Conservation (phyloP, 2,797 vertebrate species). For the Potorous gilbertii region DNA sequence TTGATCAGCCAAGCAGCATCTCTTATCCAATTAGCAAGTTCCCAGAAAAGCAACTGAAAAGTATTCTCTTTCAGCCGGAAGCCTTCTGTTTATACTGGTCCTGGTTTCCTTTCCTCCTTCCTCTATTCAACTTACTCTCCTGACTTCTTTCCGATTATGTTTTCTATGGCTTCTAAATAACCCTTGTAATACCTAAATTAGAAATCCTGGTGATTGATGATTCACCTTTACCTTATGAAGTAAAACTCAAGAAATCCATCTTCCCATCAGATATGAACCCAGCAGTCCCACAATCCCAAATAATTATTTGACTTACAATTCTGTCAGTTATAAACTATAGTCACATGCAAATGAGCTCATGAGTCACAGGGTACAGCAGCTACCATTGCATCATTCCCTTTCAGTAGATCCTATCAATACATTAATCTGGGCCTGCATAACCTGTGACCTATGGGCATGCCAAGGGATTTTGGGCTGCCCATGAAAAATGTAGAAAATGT, state of each 20-base stretch:
- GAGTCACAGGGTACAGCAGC: neutral
- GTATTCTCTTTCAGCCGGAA: neutral
- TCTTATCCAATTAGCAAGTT: neutral
- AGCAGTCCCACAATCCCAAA: neutral
- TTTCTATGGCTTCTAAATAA: neutral
- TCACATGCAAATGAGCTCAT: neutral
- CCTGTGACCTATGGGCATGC: too few species aligned
- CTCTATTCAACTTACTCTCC: neutral
- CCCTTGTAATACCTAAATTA: neutral
- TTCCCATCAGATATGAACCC: neutral
- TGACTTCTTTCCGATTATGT: neutral
- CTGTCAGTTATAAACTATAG: neutral
- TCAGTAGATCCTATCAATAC: neutral
- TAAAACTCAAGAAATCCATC: neutral
- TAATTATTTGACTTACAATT: neutral
- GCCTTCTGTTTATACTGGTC: neutral
- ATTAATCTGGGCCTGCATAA: neutral
- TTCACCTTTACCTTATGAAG: neutral
- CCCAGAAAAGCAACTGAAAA: neutral
- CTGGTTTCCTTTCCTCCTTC: neutral
- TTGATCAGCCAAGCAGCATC: neutral
- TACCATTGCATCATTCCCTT: neutral
- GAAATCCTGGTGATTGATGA: neutral
- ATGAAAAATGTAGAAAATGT: too few species aligned
- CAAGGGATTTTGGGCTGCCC: too few species aligned